A percentile compares a stretch with the other conserved stretches of the same genome.
Conservation (phyloP, 2,888 invertebrate genomes). For the Lasioglossum lativentre region DNA sequence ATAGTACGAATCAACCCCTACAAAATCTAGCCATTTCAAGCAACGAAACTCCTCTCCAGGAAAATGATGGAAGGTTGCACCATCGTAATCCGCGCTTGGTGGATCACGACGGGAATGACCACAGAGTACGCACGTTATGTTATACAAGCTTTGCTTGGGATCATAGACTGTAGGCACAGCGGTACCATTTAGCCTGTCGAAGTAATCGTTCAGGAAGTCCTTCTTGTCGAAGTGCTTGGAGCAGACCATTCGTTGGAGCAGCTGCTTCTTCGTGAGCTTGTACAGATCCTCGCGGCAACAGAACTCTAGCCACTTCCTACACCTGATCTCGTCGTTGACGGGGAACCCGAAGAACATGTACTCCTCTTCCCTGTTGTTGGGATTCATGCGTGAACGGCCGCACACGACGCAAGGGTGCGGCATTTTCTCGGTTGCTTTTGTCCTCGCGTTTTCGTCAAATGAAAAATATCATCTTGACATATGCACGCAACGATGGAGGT, state of each 20-base stretch:
- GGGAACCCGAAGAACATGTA: constrained; percentile 84
- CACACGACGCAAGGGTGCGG: constrained; percentile 84
- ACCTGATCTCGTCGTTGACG: constrained; percentile 81
- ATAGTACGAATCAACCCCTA: constrained; percentile 82
- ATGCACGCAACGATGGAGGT: constrained; percentile 19
- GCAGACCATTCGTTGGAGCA: constrained; percentile 83
- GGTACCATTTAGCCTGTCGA: constrained; percentile 79
- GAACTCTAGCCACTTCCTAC: constrained; percentile 82
- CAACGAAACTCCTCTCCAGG: constrained; percentile 83
- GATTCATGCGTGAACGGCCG: constrained; percentile 83
- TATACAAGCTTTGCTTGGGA: constrained; percentile 82
- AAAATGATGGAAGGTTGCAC: constrained; percentile 82
- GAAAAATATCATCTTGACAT: constrained; percentile 52
- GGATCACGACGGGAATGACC: constrained; percentile 79
- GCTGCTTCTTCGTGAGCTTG: constrained; percentile 81
- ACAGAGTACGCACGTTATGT: constrained; percentile 82
- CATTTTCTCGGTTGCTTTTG: constrained; percentile 72
- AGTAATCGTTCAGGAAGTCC: constrained; percentile 81
- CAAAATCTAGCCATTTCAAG: constrained; percentile 83
- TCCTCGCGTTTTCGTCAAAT: constrained; percentile 50
- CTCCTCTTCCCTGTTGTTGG: constrained; percentile 82
- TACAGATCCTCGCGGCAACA: constrained; percentile 83
- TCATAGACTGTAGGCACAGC: constrained; percentile 82
- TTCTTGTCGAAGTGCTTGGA: constrained; percentile 81
- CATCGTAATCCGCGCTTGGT: constrained; percentile 77